Evolutionary conservation across 2,113 vertebrate species (phyloP).

Genomic region (Hystrix cristata): DNA sequence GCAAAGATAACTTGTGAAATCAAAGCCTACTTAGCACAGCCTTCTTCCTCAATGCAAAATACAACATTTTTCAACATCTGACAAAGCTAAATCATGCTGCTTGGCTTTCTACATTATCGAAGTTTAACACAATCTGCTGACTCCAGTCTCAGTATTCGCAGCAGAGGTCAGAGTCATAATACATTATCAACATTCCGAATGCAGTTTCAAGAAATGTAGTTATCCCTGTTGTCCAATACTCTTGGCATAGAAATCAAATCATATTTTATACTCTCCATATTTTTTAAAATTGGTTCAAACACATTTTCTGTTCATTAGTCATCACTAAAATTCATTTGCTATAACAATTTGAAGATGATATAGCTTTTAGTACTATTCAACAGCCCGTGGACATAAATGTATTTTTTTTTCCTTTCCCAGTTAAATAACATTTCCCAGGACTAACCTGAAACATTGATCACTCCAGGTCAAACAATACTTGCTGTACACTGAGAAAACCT

Average conservation of each 20-base stretch:
- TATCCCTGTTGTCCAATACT: neutral
- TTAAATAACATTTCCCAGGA: neutral
- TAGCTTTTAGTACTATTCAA: neutral
- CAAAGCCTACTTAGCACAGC: conserved; percentile 24
- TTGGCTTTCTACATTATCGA: conserved; percentile 16
- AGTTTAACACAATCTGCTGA: conserved; percentile 33
- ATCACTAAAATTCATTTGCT: conserved; percentile 43
- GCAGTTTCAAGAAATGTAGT: conserved; percentile 44
- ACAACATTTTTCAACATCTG: conserved; percentile 24
- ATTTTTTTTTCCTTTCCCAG: conserved; percentile 39
- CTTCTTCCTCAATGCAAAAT: conserved; percentile 12
- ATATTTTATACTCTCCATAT: conserved; percentile 1
- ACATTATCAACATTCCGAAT: conserved; percentile 42
- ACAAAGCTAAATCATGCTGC: conserved; percentile 48
- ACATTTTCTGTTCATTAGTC: conserved; percentile 30
- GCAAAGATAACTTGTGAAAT: conserved; percentile 19
- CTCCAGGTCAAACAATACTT: neutral
- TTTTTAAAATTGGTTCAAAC: conserved; percentile 18
- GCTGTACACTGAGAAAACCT: neutral
- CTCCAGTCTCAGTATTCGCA: neutral
- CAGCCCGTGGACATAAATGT: neutral
- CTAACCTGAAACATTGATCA: conserved; percentile 7
- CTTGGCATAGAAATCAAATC: conserved; percentile 41
- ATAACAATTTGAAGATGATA: conserved; percentile 7
- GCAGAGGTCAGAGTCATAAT: neutral